Base-by-base conservation (phyloP, 2,888 invertebrate genomes). In the Drosophila mettleri region DNA sequence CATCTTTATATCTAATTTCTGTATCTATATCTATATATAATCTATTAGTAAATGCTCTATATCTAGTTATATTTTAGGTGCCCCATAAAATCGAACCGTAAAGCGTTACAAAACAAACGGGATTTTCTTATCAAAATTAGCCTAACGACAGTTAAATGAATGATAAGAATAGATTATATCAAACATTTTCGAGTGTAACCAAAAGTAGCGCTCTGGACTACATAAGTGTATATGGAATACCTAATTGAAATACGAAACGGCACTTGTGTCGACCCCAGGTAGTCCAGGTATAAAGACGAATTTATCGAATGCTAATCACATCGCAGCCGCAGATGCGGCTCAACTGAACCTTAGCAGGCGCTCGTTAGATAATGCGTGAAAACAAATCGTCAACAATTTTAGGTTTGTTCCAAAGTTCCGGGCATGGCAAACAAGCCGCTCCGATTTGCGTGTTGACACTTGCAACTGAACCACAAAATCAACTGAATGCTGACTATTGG, bases 221-320 rank as follows among this genome's bases (percentile, higher is more conserved):
- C 14, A 41, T 8, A 41, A 8, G 22, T 12, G 14, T 39, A 20
- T 22, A 41, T 22, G 2, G 20, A 12, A n/a, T 18, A 41, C 34
- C 16, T 22, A 48, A 39, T 66, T 38, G 8, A 66, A 55, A 49
- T 46, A 18, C 33, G 12, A 46, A 34, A 22, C 33, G 46, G 16
- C 14, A 53, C 52, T 10, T 22, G 1, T 31, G 33, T 0, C 18
- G 34, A 61, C 33, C 33, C 31, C 14, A n/a, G 14, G 20, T 8
- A 39, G 22, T 20, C 38, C 29, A 12, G 20, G n/a, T n/a, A 36
- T 1, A 10, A 3, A 20, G 8, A 31, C 14, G 10, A 43, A 52
- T 49, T 39, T 48, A 59, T 45, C 31, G 53, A 54, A 75, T 72
- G 36, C 60, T 58, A 72, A 72, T 74, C 53, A 38, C 5, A 34